Evolutionary conservation across 2,888 invertebrate species (phyloP), one percentile per base, ranked within the genome.

Genomic region (Dastarcus helophoroides): DNA sequence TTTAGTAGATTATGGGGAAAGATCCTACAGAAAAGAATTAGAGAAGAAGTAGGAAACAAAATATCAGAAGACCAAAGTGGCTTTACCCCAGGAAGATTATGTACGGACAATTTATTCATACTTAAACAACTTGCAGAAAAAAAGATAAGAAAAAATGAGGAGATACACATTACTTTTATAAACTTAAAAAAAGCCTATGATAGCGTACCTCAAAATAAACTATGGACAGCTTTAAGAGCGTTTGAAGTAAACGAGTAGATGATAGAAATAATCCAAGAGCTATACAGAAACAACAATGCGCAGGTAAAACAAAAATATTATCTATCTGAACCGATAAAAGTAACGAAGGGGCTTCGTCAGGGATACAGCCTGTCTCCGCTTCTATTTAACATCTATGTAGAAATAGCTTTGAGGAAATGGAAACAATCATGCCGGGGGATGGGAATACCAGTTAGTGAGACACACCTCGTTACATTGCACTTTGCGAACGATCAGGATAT

Each of bases 81-180:
- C 9, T 22, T 29, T 22, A 13, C 2, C 8, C 9, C 19, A 3
- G 28, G 19, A 17, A 14, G 19, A 6, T 28, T 21, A 21, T 29
- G 29, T 21, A 6, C 17, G 8, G 21, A 29, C n/a, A 21, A 29
- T 10, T 17, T n/a, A n/a, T n/a, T n/a, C 14, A 12, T 29, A 9
- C 22, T 29, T 9, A 11, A 27, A 27, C 9, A 27, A 17, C 27
- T 27, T 16, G 17, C 27, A 27, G 27, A 27, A n/a, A 26, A 26
- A 14, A 27, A 4, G 13, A 27, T 17, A 25, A 11, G 7, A 8
- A 16, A 16, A 8, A 19, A 6, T 17, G 27, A 27, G 19, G 17
- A 27, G 27, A 4, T 27, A 8, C 27, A 27, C 3, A 27, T 27
- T 3, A 9, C 2, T 11, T 19, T 28, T 9, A 12, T 19, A 28